Evolutionary conservation across 2,113 vertebrate genomes (phyloP).

Genomic region (Myxocyprinus asiaticus): DNA sequence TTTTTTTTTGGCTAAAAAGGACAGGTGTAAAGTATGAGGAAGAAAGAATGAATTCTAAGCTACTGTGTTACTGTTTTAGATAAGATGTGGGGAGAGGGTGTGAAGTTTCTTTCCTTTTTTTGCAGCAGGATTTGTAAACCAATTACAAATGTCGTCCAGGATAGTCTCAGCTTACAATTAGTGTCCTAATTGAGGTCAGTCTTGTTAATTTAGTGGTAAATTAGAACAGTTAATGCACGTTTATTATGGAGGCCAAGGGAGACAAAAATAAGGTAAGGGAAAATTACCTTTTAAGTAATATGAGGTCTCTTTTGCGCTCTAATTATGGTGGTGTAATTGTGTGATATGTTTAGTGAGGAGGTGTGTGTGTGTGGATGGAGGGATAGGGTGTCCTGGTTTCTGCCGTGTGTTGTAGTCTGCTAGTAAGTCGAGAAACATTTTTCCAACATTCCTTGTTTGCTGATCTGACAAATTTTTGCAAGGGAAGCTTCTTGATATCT

Average conservation of each 20-base stretch:
- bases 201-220: conserved; percentile 81
- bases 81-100: conserved; percentile 16
- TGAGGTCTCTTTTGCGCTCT: conserved; percentile 58
- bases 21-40: background rate
- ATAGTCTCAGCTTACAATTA: conserved; percentile 74
- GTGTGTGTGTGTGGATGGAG: conserved; percentile 9
- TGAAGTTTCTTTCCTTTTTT: background rate
- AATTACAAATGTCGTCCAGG: conserved; percentile 67
- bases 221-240: conserved; percentile 81
- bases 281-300: conserved; percentile 68
- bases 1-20: background rate
- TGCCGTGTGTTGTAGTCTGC: conserved; percentile 11
- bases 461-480: conserved; percentile 14
- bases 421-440: background rate
- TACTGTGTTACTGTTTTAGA: conserved; percentile 32
- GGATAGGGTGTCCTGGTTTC: conserved; percentile 51
- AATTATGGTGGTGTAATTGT: conserved; percentile 69
- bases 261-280: conserved; percentile 64
- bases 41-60: conserved; percentile 1
- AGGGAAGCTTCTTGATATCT: background rate
- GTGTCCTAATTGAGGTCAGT: conserved; percentile 79
- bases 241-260: conserved; percentile 77
- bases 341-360: conserved; percentile 56
- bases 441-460: conserved; percentile 21
- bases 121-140: conserved; percentile 64